A percentile compares a stretch with the other conserved stretches of the same genome.
These are phyloP conservation scores for Nasonia giraulti DNA, from an alignment of 1,140 invertebrate genomes.

Conservation along the genomic window DNA sequence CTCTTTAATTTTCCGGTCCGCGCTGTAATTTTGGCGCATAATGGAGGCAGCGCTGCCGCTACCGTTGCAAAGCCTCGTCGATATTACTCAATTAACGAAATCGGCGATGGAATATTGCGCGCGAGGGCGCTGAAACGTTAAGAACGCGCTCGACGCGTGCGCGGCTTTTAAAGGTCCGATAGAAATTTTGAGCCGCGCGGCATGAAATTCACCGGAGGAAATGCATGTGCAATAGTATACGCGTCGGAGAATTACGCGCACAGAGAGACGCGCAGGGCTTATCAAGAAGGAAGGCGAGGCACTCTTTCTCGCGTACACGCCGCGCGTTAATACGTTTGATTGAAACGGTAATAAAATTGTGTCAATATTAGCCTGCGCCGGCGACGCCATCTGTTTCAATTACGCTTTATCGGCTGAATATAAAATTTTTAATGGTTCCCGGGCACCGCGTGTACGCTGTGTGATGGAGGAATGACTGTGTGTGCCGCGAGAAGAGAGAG, in stretches of 20 bases:
- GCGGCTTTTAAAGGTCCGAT: neutral
- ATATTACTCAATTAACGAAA: constrained; percentile 26
- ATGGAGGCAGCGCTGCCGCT: neutral
- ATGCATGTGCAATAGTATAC: no score
- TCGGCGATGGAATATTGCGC: neutral
- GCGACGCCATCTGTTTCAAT: constrained; percentile 37
- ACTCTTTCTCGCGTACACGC: neutral
- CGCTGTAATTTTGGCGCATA: constrained; percentile 13
- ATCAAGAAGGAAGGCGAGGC: neutral
- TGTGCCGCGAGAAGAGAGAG: no score
- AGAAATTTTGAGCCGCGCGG: neutral
- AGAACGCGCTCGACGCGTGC: neutral
- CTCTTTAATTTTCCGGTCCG: constrained; percentile 9
- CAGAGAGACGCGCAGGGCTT: no score
- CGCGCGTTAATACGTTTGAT: neutral
- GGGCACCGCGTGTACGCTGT: neutral
- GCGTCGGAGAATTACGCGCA: no score
- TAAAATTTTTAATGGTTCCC: constrained; percentile 27
- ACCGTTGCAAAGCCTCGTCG: neutral
- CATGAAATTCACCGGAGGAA: neutral
- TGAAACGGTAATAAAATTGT: constrained; percentile 4
- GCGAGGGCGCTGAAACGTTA: no score
- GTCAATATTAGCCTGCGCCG: constrained; percentile 6
- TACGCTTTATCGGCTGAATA: constrained; percentile 26
- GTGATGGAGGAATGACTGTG: neutral